Evolutionary conservation across 2,797 vertebrate genomes (phyloP).

Genomic region (Coendou prehensilis): DNA sequence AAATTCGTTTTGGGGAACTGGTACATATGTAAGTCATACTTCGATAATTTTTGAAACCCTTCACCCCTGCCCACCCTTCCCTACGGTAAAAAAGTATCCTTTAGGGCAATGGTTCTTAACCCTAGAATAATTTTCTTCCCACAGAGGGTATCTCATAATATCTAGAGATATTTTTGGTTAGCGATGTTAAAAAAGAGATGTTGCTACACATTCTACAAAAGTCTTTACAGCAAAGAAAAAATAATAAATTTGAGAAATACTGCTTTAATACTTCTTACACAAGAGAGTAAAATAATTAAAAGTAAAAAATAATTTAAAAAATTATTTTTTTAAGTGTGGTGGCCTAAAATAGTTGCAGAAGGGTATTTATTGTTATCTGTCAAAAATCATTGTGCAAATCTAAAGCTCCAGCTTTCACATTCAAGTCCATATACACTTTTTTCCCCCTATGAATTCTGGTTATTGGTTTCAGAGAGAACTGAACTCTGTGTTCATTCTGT

Average conservation of each 20-base stretch:
- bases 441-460: neutral
- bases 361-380: too few relatives aligned
- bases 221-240: neutral
- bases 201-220: neutral
- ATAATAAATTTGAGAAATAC: neutral
- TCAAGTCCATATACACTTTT: slow-evolving; percentile 18
- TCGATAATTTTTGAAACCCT: too few relatives aligned
- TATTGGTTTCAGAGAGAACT: slow-evolving; percentile 20
- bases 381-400: neutral
- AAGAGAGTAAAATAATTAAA: neutral
- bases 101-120: neutral
- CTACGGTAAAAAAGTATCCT: neutral
- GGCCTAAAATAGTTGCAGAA: too few relatives aligned
- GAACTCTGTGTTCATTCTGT: neutral
- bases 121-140: neutral
- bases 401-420: slow-evolving; percentile 5
- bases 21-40: too few relatives aligned
- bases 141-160: neutral
- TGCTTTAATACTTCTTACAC: neutral
- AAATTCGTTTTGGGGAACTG: too few relatives aligned
- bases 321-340: too few relatives aligned
- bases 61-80: too few relatives aligned
- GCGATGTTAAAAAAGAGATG: neutral
- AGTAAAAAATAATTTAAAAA: neutral
- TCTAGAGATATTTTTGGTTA: slow-evolving; percentile 35